Conservation (phyloP, 2,113 vertebrate genomes). For the Tychaedon coryphoeus region DNA sequence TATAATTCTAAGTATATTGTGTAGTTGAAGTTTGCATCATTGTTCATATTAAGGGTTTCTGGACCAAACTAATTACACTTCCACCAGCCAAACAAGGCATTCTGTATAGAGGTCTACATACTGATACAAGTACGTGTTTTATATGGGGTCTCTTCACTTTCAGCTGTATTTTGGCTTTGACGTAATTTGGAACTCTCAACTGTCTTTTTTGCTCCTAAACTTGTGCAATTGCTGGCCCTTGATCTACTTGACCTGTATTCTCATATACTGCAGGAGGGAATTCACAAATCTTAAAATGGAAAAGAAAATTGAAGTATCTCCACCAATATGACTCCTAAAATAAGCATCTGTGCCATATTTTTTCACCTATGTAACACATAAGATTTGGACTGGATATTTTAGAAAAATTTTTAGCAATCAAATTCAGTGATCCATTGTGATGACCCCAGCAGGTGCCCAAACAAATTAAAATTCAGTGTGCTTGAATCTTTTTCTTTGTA, state of each 20-base stretch:
- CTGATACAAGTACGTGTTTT: background rate
- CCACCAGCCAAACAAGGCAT: background rate
- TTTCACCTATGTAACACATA: background rate
- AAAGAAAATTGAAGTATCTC: background rate
- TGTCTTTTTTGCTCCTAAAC: background rate
- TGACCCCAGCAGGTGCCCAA: background rate
- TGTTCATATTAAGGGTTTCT: background rate
- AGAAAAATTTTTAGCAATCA: background rate
- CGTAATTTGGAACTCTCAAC: background rate
- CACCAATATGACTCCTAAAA: background rate
- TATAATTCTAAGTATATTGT: background rate
- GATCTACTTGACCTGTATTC: background rate
- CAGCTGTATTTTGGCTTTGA: background rate
- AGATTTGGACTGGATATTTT: background rate
- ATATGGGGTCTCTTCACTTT: background rate
- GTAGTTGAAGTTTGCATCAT: background rate
- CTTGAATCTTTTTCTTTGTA: background rate
- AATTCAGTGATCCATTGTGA: background rate
- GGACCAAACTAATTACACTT: background rate
- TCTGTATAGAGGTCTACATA: background rate
- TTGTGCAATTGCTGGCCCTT: background rate
- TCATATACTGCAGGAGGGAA: background rate
- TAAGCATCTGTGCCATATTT: background rate
- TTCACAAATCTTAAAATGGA: background rate
- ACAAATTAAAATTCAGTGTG: background rate